These are phyloP conservation scores for Chesias legatella DNA, from an alignment of 2,888 invertebrate genomes.

Conservation along the genomic window DNA sequence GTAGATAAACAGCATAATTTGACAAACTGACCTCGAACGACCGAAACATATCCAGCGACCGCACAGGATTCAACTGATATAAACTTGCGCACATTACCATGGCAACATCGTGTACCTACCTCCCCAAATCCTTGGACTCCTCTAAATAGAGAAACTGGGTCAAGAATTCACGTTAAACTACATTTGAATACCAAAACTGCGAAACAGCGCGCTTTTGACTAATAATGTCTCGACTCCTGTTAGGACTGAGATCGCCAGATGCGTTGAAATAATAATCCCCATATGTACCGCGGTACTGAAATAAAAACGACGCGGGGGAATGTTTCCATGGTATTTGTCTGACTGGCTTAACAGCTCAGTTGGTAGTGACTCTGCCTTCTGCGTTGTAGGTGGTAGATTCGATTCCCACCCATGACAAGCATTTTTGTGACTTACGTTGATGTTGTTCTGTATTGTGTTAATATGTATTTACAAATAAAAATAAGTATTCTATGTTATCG, in stretches of 20 bases:
- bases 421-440: too few species aligned
- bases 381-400: too few species aligned
- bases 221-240: too few species aligned
- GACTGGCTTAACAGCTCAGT: too few species aligned
- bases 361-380: too few species aligned
- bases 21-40: conserved; percentile 19
- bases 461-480: too few species aligned
- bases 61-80: conserved; percentile 8
- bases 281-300: conserved; percentile 61
- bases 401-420: too few species aligned
- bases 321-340: conserved; percentile 54
- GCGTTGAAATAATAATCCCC: conserved; percentile 66
- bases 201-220: conserved; percentile 24
- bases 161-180: conserved; percentile 52
- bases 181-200: conserved; percentile 38
- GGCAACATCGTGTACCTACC: conserved; percentile 39
- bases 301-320: conserved; percentile 73
- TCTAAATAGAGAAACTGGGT: conserved; percentile 65
- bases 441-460: too few species aligned
- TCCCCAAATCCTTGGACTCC: conserved; percentile 47
- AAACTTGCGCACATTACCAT: conserved; percentile 13
- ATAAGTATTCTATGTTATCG: too few species aligned
- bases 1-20: too few species aligned
- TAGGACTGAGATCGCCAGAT: conserved; percentile 52
- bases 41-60: conserved; percentile 14